Evolutionary conservation across 2,113 vertebrate genomes (phyloP).

Genomic region (Carassius gibelio): DNA sequence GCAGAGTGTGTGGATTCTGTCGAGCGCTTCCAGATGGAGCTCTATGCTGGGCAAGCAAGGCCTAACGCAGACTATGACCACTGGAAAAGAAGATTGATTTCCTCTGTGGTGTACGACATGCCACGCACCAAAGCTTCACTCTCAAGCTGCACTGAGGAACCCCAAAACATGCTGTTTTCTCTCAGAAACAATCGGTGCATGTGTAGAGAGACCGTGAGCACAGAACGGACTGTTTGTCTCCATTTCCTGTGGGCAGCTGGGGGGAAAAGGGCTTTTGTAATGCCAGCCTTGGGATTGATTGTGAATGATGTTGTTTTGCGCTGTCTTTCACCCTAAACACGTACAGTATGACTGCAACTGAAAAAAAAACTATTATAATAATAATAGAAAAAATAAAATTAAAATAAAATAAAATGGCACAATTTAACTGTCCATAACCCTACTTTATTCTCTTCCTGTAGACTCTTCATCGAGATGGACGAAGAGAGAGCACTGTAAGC

Average conservation of each 20-base stretch:
- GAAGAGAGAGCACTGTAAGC: slow-evolving; percentile 92
- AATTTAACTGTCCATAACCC: neutral
- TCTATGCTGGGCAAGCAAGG: slow-evolving; percentile 52
- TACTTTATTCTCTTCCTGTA: slow-evolving; percentile 59
- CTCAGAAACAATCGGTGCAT: slow-evolving; percentile 59
- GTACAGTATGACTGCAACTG: neutral
- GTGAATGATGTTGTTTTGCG: slow-evolving; percentile 49
- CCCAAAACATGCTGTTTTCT: slow-evolving; percentile 58
- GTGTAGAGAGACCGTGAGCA: slow-evolving; percentile 47
- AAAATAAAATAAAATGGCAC: neutral
- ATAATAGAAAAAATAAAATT: neutral
- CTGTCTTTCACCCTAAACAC: slow-evolving; percentile 17
- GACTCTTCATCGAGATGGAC: slow-evolving; percentile 89
- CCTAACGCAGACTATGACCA: slow-evolving; percentile 65
- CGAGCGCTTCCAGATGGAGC: slow-evolving; percentile 73
- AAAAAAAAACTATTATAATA: no score
- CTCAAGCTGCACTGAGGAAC: slow-evolving; percentile 62
- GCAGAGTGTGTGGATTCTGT: slow-evolving; percentile 61
- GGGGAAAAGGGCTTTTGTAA: slow-evolving; percentile 32
- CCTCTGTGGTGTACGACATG: slow-evolving; percentile 74
- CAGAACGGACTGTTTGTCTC: slow-evolving; percentile 46
- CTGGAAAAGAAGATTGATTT: slow-evolving; percentile 79
- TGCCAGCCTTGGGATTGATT: slow-evolving; percentile 9
- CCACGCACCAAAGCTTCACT: slow-evolving; percentile 66
- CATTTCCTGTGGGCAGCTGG: slow-evolving; percentile 45